Base-by-base conservation (phyloP, 2,797 vertebrate species). In the Gallinago stenura region DNA sequence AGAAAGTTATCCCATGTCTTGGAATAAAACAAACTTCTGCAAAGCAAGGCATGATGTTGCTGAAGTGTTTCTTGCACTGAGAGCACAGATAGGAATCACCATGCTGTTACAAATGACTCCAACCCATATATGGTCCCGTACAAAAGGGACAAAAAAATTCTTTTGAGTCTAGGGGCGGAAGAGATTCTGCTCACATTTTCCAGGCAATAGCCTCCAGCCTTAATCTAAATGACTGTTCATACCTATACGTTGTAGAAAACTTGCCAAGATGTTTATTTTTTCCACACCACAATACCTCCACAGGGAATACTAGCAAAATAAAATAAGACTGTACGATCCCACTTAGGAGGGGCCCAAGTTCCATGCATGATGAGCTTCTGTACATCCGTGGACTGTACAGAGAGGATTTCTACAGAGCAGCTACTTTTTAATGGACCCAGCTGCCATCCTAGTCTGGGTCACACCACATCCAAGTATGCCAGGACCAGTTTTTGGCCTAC, bases 361-460 rank as follows among this genome's bases (percentile, higher is more conserved):
- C 15, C 14, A 8, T 0, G 2, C 28, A 8, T 9, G 4, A 1
- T 5, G 43, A 6, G 15, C 57, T 64, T 57, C 85, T 50, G 13
- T 17, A 17, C 22, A 11, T 8, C 58, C 19, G 14, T 19, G n/a
- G 37, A 43, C 31, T 20, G 3, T 6, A 33, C 24, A 60, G n/a
- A 25, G 37, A 71, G 43, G 17, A 25, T 26, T 31, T 75, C 30
- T 9, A 25, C 0, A 1, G 37, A 87, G 53, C 48, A 82, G 31
- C 41, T 41, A 22, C 37, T 9, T 41, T 21, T 12, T 41, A 39
- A 58, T 4, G 18, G 22, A 57, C 7, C 19, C 45, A 64, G 68
- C 13, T 73, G 37, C 24, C 56, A 50, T 9, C 46, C 19, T n/a
- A 3, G 46, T 21, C 28, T 3, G 3, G 46, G 17, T 28, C 43